These are phyloP conservation scores for Alligator sinensis DNA, from an alignment of 2,113 vertebrate genomes.

Conservation along the genomic window DNA sequence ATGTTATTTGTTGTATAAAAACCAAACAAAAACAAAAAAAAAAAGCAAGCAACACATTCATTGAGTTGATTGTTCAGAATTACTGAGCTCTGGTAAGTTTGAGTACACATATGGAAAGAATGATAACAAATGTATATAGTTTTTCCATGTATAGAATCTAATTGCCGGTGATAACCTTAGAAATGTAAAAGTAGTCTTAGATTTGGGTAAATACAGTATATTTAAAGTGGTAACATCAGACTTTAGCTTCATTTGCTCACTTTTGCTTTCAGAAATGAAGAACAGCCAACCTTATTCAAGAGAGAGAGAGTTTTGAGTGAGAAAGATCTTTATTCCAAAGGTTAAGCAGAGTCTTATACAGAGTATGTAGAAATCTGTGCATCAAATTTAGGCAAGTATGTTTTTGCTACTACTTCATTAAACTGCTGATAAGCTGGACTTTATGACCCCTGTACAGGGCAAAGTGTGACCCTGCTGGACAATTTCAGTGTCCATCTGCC, in stretches of 20 bases:
- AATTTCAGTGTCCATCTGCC: background rate
- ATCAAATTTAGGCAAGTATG: background rate
- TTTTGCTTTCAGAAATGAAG: no score
- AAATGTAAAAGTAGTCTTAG: no score
- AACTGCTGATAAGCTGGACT: background rate
- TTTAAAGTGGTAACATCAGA: background rate
- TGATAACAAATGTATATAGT: no score
- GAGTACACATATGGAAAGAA: no score
- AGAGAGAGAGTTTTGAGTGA: slow-evolving; percentile 24
- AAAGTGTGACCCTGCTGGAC: background rate
- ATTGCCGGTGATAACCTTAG: no score
- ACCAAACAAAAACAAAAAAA: no score
- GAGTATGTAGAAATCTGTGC: slow-evolving; percentile 8
- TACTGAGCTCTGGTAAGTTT: no score
- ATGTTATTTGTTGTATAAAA: no score
- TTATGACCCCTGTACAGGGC: background rate
- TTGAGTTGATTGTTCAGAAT: no score
- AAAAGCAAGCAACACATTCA: no score
- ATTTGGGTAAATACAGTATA: background rate
- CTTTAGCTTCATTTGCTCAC: no score
- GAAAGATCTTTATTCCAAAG: slow-evolving; percentile 77
- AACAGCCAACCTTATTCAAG: background rate
- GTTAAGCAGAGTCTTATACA: slow-evolving; percentile 29
- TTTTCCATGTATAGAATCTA: no score
- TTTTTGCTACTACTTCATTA: background rate